Percentiles rank a stretch among this genome's conserved stretches.
Evolutionary conservation across 2,797 vertebrate species (phyloP).

Genomic region (Limosa lapponica): DNA sequence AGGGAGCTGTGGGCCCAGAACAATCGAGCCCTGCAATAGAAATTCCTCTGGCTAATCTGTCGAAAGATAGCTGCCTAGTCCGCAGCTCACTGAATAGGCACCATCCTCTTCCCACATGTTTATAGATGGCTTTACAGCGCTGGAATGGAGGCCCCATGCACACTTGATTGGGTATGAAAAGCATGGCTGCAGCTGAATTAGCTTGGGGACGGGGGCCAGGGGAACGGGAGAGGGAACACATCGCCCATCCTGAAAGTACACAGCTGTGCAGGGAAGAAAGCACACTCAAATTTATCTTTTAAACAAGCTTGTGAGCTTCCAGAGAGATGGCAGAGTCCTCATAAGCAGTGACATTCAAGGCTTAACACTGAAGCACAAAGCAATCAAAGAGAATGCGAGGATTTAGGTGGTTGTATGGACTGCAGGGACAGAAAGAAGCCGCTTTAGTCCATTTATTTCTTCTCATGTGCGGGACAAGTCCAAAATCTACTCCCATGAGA

Average conservation of each 20-base stretch:
- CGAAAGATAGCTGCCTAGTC: conserved; percentile 81
- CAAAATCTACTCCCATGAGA: neutral
- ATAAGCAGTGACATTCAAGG: neutral
- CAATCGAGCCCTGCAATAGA: conserved; percentile 79
- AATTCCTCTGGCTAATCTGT: conserved; percentile 85
- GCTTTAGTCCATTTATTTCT: neutral
- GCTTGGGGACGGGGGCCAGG: neutral
- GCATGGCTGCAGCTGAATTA: conserved; percentile 24
- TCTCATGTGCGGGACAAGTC: neutral
- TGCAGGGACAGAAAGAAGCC: neutral
- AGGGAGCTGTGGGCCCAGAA: conserved; percentile 77
- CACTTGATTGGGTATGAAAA: conserved; percentile 71
- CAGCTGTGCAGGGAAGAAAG: neutral
- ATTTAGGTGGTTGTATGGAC: neutral
- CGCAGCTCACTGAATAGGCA: conserved; percentile 67
- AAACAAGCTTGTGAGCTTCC: neutral
- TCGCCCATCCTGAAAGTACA: neutral
- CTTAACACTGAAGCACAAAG: neutral
- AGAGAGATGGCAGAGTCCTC: neutral
- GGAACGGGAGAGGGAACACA: neutral
- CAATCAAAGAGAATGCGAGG: neutral
- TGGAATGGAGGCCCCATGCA: conserved; percentile 40
- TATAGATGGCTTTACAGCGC: conserved; percentile 9
- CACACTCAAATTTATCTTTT: neutral
- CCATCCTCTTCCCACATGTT: conserved; percentile 70